Evolutionary conservation across 2,113 vertebrate genomes (phyloP), one percentile per base, ranked within the genome.

Genomic region (Oreochromis niloticus): DNA sequence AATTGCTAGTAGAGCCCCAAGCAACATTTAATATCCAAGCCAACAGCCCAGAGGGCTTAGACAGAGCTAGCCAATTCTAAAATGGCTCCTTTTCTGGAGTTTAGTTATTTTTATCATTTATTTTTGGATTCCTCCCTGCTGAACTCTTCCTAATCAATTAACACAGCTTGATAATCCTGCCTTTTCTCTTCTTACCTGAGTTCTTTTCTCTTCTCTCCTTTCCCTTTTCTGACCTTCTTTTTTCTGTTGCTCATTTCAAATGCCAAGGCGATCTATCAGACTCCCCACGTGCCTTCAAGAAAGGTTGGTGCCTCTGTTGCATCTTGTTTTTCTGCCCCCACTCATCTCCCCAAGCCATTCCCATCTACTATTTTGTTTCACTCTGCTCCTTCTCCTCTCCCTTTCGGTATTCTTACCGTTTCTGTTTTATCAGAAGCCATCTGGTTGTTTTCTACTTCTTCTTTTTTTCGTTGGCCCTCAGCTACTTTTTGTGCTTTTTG

Each of bases 201-300:
- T 94, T 96, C 93, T 75, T 93, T 73, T 94, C 88, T 95, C 80
- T 94, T 93, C 87, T 94, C 88, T 92, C 90, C 81, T 91, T 88
- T 85, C 93, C 87, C 78, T 86, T 93, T 91, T 95, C 90, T 90
- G 85, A 94, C 89, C 71, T 91, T 96, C 95, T 88, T 92, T 87
- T 92, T 94, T 92, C 89, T 85, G 91, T 95, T 95, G 93, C 94
- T 94, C 94, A 93, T 94, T 93, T 92, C 91, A 94, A 93, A 95
- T 92, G 89, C 91, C 97, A 97, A 98, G 98, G 98, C 95, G 97
- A 98, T 97, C 97, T 98, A 95, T 97, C 98, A 97, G 98, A 99
- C 95, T 97, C 98, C 96, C 98, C 97, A 95, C 98, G 97, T 93
- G 97, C 98, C 97, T 96, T 98, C 98, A 99, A 98, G 97, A 99